Evolutionary conservation across 2,113 vertebrate species (phyloP).

Genomic region (Chaenogobius annularis): DNA sequence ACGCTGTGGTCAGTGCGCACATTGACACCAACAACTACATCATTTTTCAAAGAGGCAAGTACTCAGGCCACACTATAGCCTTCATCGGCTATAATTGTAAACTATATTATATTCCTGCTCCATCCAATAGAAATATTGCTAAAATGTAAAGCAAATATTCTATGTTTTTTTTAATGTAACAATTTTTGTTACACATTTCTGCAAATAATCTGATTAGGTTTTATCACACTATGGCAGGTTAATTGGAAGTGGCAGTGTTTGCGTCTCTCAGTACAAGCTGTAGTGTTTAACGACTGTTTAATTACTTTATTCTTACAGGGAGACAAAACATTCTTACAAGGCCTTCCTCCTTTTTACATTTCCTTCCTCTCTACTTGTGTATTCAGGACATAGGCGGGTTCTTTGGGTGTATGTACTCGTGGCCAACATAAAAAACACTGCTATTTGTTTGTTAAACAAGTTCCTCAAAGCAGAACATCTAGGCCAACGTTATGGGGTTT

Average conservation of each 20-base stretch:
- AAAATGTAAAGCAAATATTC: too few species aligned
- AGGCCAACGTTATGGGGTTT: conserved; percentile 10
- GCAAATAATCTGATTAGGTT: background rate
- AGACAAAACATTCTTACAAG: background rate
- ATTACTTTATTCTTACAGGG: background rate
- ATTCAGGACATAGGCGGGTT: background rate
- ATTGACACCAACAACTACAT: conserved; percentile 10
- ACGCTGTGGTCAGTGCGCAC: conserved; percentile 4
- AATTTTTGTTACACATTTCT: background rate
- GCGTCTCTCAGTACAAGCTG: background rate
- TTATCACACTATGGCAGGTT: background rate
- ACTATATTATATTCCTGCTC: too few species aligned
- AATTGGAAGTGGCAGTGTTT: background rate
- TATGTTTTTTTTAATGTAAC: background rate
- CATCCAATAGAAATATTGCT: too few species aligned
- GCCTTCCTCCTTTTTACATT: conserved; percentile 1
- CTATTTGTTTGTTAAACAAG: conserved; percentile 16
- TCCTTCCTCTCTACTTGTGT: conserved; percentile 9
- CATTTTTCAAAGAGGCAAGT: background rate
- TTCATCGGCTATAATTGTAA: too few species aligned
- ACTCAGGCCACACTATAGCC: background rate
- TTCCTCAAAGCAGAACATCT: conserved; percentile 14
- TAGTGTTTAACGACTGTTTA: background rate
- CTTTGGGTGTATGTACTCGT: conserved; percentile 12
- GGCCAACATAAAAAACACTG: conserved; percentile 11